These are phyloP conservation scores for Diploptera punctata DNA, from an alignment of 2,888 invertebrate species.

Conservation along the genomic window DNA sequence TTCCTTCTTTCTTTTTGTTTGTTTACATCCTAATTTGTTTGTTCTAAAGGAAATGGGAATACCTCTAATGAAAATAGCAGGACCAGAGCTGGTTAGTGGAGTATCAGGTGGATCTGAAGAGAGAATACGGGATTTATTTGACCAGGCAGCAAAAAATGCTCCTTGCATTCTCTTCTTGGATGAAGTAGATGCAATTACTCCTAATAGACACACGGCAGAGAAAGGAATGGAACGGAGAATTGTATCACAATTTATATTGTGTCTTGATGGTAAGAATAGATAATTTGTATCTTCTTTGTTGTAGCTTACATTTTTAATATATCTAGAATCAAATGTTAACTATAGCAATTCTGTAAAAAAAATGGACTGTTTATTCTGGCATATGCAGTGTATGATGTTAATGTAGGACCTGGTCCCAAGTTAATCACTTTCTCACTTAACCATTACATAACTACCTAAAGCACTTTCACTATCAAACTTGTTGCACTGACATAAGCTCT, in stretches of 20 bases:
- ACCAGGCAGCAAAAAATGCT: slow-evolving; percentile 73
- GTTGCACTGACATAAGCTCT: too few species aligned
- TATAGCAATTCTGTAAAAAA: neutral
- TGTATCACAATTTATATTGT: slow-evolving; percentile 89
- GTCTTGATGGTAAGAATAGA: slow-evolving; percentile 78
- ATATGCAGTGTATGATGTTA: too few species aligned
- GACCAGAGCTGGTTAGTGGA: slow-evolving; percentile 92
- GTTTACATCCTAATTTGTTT: too few species aligned
- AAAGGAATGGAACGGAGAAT: slow-evolving; percentile 97
- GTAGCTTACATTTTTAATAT: too few species aligned
- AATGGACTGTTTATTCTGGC: neutral
- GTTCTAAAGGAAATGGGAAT: slow-evolving; percentile 62
- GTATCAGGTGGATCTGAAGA: slow-evolving; percentile 97
- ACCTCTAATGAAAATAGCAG: slow-evolving; percentile 85
- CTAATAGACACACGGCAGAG: slow-evolving; percentile 86
- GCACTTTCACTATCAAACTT: too few species aligned
- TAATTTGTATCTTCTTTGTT: too few species aligned
- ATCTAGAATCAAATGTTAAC: too few species aligned
- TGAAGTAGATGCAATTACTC: slow-evolving; percentile 96
- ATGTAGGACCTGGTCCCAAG: too few species aligned
- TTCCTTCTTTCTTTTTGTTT: neutral
- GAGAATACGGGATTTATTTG: slow-evolving; percentile 89
- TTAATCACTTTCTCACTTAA: too few species aligned
- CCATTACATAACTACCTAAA: too few species aligned
- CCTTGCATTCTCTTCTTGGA: slow-evolving; percentile 93